A percentile compares a stretch with the other conserved stretches of the same genome.
phyloP scores from a whole-genome alignment of 2,113 vertebrate genomes.

The Cricetomys ansorgei region DNA sequence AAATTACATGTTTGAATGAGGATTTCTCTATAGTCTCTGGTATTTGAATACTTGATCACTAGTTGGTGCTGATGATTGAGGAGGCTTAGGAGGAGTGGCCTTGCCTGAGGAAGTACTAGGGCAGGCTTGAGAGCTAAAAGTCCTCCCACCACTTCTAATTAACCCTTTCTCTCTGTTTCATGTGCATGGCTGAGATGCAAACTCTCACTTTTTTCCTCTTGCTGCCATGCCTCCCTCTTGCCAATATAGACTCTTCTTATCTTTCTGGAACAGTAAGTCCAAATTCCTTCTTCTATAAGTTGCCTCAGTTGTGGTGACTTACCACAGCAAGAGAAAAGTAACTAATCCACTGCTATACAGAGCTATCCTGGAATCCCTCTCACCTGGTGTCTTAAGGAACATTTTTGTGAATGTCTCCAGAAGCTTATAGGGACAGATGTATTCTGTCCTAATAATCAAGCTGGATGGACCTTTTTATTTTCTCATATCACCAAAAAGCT shows the following conservation, averaged over 20 bases:
- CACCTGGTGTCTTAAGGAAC: background rate
- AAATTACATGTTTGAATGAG: background rate
- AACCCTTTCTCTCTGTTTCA: background rate
- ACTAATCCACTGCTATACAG: background rate
- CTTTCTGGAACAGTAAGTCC: background rate
- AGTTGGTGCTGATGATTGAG: background rate
- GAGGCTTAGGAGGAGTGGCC: background rate
- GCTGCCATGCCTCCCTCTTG: background rate
- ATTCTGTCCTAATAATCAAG: background rate
- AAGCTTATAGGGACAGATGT: too few species aligned
- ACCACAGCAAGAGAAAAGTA: too few species aligned
- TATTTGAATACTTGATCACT: background rate
- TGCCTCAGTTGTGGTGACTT: background rate
- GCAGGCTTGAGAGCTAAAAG: background rate
- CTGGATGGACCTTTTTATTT: background rate
- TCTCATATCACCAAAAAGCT: background rate
- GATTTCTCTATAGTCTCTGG: background rate
- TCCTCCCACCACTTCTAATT: background rate
- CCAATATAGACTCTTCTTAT: background rate
- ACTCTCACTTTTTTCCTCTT: background rate
- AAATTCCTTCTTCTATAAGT: background rate
- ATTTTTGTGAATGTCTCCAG: background rate
- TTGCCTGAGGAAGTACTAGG: background rate
- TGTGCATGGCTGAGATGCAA: background rate
- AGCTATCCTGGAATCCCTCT: background rate